phyloP scores from a whole-genome alignment of 2,888 invertebrate genomes.

The Diaperis boleti region DNA sequence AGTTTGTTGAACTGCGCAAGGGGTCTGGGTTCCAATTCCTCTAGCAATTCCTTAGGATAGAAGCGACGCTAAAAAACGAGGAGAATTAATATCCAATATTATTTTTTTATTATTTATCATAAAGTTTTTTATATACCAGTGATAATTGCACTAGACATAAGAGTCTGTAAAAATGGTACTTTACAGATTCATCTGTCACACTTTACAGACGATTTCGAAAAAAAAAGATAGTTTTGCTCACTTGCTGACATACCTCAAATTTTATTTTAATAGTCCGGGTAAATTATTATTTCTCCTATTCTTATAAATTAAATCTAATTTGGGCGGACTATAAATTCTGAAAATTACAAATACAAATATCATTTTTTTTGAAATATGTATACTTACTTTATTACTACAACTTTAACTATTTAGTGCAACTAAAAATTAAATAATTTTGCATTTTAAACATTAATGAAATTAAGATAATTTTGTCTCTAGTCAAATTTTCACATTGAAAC shows the following conservation, averaged over 20 bases:
- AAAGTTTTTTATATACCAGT: conserved; percentile 14
- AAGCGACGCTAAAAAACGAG: conserved; percentile 12
- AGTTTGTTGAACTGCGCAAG: conserved; percentile 1
- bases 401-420: conserved; percentile 17
- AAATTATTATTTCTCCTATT: conserved; percentile 17
- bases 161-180: conserved; percentile 22
- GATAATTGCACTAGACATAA: conserved; percentile 21
- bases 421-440: conserved; percentile 13
- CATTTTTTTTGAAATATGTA: conserved; percentile 13
- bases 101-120: conserved; percentile 22
- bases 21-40: not conserved
- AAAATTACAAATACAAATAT: conserved; percentile 17
- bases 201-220: conserved; percentile 19
- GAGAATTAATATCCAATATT: conserved; percentile 11
- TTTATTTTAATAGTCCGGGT: conserved; percentile 10
- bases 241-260: conserved; percentile 15
- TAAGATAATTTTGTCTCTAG: conserved; percentile 11
- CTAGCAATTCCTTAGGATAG: not conserved
- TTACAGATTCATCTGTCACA: conserved; percentile 20
- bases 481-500: conserved; percentile 14
- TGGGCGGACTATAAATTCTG: conserved; percentile 13
- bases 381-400: conserved; percentile 17
- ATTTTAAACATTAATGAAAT: conserved; percentile 17
- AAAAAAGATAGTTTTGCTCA: conserved; percentile 25
- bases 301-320: conserved; percentile 9